Percentiles rank a stretch among this genome's conserved stretches.
These are phyloP conservation scores for Vidua macroura DNA, from an alignment of 2,113 vertebrate species.

Conservation along the genomic window DNA sequence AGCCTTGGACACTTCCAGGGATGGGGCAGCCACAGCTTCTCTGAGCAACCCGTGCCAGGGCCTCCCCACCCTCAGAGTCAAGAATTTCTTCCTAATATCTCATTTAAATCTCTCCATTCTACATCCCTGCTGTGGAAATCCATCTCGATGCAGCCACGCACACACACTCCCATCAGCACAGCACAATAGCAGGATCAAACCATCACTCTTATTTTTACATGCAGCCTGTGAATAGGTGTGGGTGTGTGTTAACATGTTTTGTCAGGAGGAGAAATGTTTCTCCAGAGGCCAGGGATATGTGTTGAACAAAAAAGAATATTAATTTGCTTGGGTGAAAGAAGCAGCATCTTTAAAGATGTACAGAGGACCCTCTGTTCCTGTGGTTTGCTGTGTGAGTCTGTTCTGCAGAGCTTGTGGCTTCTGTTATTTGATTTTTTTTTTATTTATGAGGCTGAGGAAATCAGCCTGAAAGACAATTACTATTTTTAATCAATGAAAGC, in stretches of 20 bases:
- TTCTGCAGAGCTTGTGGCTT: neutral
- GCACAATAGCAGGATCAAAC: neutral
- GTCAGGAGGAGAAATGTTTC: slow-evolving; percentile 39
- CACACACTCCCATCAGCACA: neutral
- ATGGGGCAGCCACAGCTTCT: neutral
- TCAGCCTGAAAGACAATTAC: neutral
- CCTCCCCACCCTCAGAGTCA: neutral
- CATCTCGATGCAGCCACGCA: neutral
- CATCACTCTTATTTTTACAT: neutral
- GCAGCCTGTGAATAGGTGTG: slow-evolving; percentile 16
- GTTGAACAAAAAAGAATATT: slow-evolving; percentile 21
- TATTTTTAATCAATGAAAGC: neutral
- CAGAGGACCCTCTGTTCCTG: neutral
- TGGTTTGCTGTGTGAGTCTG: neutral
- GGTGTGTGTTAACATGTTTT: slow-evolving; percentile 32
- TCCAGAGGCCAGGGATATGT: neutral
- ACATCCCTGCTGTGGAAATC: neutral
- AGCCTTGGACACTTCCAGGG: neutral
- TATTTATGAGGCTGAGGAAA: neutral
- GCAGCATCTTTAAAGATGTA: neutral
- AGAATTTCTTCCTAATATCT: neutral
- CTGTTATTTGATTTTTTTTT: neutral
- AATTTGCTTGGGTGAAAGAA: slow-evolving; percentile 27
- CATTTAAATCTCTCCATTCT: neutral
- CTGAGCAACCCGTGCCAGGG: neutral